phyloP scores from a whole-genome alignment of 64 coral and sea anemone genomes.

The Orbicella faveolata region DNA sequence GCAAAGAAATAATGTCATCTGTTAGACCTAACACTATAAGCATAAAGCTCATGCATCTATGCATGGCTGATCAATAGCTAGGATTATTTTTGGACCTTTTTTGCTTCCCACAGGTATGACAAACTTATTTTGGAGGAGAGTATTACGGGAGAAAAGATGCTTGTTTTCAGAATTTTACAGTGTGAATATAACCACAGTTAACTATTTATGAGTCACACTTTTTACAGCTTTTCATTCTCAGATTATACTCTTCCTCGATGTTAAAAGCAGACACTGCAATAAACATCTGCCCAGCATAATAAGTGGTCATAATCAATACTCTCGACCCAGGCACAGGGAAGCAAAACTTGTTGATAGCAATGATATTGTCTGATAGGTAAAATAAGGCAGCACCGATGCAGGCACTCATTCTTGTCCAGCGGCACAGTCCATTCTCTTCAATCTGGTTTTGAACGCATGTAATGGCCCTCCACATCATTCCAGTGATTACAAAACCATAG shows the following conservation, averaged over 20 bases:
- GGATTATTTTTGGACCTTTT: no score
- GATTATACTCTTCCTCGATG: constrained; percentile 72
- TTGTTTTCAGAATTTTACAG: background rate
- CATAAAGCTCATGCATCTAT: no score
- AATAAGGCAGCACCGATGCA: constrained; percentile 88
- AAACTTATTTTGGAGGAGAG: no score
- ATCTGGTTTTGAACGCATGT: constrained; percentile 68
- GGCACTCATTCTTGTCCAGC: constrained; percentile 96
- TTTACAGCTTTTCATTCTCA: constrained; percentile 59
- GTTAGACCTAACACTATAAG: no score
- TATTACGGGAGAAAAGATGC: background rate
- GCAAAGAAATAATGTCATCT: no score
- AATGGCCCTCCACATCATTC: constrained; percentile 87
- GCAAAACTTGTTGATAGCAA: constrained; percentile 95
- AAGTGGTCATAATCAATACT: constrained; percentile 84
- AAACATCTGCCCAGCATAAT: constrained; percentile 90
- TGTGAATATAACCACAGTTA: background rate
- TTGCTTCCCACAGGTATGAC: no score
- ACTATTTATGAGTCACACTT: background rate
- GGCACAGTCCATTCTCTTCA: constrained; percentile 63
- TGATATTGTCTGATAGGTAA: constrained; percentile 82
- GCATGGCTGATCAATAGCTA: no score
- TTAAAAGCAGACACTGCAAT: constrained; percentile 96
- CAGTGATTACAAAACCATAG: constrained; percentile 70
- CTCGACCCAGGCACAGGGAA: constrained; percentile 68